Conservation (phyloP, 2,888 invertebrate genomes). For the Heliconius charithonia region DNA sequence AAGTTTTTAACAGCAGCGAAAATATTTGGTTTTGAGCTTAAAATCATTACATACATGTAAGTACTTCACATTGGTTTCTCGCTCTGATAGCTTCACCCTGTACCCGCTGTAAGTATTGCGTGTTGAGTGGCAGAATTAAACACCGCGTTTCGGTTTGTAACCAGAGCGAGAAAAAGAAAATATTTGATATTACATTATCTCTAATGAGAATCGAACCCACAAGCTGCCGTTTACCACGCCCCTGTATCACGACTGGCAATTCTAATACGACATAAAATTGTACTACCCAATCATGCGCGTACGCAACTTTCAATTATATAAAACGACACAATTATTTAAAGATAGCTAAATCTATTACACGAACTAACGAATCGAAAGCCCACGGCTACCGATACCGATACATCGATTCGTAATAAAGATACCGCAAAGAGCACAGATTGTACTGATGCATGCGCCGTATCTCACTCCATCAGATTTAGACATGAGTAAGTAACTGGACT, state of each 20-base stretch:
- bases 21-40: no score
- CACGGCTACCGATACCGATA: conserved; percentile 56
- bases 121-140: no score
- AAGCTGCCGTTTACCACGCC: no score
- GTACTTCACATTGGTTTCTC: background rate
- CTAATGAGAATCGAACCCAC: no score
- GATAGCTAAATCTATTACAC: conserved; percentile 51
- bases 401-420: conserved; percentile 66
- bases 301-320: conserved; percentile 34
- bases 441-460: conserved; percentile 42
- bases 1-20: no score
- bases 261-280: background rate
- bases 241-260: background rate
- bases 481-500: conserved; percentile 33
- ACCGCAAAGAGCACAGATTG: conserved; percentile 45
- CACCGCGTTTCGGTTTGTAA: no score
- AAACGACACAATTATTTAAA: conserved; percentile 38
- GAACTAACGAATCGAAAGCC: conserved; percentile 58
- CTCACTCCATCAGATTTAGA: conserved; percentile 41
- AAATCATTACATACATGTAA: background rate
- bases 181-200: no score
- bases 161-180: no score
- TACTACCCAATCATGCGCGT: conserved; percentile 1
- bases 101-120: no score
- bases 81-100: no score